phyloP scores from a whole-genome alignment of 1,140 invertebrate species.

The Psilanteris sp. region DNA sequence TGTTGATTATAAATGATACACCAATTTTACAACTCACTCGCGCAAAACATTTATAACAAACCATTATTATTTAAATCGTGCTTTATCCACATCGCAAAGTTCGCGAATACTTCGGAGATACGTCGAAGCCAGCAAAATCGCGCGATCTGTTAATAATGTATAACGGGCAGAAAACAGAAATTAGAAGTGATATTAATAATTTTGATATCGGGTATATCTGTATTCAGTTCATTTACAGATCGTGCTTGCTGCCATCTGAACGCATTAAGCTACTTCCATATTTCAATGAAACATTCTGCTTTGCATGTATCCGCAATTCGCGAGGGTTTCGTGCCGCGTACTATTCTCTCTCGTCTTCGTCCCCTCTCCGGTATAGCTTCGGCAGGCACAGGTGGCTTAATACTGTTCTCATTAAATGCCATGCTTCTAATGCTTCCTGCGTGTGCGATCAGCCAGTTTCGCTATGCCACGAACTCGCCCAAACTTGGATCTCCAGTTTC shows the following conservation, averaged over 20 bases:
- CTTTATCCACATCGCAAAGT: too few relatives aligned
- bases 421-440: slow-evolving; percentile 62
- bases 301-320: slow-evolving; percentile 68
- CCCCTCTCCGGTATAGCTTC: slow-evolving; percentile 26
- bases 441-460: slow-evolving; percentile 56
- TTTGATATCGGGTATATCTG: slow-evolving; percentile 37
- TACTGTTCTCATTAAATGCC: slow-evolving; percentile 65
- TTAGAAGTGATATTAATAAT: slow-evolving; percentile 48
- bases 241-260: slow-evolving; percentile 56
- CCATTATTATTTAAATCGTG: too few relatives aligned
- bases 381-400: slow-evolving; percentile 62
- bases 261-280: slow-evolving; percentile 68
- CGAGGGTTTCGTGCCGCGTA: slow-evolving; percentile 52
- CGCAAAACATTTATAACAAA: too few relatives aligned
- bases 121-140: too few relatives aligned
- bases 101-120: too few relatives aligned
- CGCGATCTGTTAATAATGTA: too few relatives aligned
- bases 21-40: too few relatives aligned
- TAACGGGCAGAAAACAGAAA: slow-evolving; percentile 27
- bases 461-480: slow-evolving; percentile 43
- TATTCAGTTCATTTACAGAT: slow-evolving; percentile 63
- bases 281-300: slow-evolving; percentile 70
- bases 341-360: slow-evolving; percentile 29
- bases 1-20: too few relatives aligned
- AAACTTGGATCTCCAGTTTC: slow-evolving; percentile 59